Evolutionary conservation across 64 coral and sea anemone genomes (phyloP).

Genomic region (Orbicella faveolata): DNA sequence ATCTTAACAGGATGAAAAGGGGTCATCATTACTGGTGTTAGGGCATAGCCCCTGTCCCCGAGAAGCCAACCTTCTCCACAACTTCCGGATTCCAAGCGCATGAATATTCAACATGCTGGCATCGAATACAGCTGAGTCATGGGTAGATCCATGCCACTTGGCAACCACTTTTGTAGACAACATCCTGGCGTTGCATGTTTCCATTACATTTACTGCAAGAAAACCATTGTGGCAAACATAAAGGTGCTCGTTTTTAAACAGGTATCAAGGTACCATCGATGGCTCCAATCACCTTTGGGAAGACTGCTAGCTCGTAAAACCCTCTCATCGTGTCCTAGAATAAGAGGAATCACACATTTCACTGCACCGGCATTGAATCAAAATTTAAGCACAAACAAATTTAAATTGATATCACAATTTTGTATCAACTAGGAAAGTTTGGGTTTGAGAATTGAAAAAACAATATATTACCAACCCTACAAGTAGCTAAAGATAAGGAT

Average conservation of each 20-base stretch:
- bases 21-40: background rate
- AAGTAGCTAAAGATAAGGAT: too few relatives aligned
- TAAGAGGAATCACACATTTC: too few relatives aligned
- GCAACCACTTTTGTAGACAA: conserved; percentile 14
- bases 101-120: background rate
- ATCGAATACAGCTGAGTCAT: conserved; percentile 13
- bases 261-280: background rate
- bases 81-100: background rate
- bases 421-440: too few relatives aligned
- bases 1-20: conserved; percentile 21
- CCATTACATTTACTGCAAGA: conserved; percentile 14
- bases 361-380: too few relatives aligned
- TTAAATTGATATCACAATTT: too few relatives aligned
- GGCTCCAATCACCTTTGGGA: conserved; percentile 5
- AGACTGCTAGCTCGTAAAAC: background rate
- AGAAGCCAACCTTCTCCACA: conserved; percentile 17
- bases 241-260: background rate
- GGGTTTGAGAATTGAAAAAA: too few relatives aligned
- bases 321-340: too few relatives aligned
- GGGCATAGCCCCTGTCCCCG: conserved; percentile 1
- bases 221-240: conserved; percentile 40
- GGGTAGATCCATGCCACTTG: conserved; percentile 18
- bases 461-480: too few relatives aligned
- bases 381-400: too few relatives aligned
- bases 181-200: conserved; percentile 8